Conservation (phyloP, 2,888 invertebrate genomes). For the Stenolophus ochropezus region DNA sequence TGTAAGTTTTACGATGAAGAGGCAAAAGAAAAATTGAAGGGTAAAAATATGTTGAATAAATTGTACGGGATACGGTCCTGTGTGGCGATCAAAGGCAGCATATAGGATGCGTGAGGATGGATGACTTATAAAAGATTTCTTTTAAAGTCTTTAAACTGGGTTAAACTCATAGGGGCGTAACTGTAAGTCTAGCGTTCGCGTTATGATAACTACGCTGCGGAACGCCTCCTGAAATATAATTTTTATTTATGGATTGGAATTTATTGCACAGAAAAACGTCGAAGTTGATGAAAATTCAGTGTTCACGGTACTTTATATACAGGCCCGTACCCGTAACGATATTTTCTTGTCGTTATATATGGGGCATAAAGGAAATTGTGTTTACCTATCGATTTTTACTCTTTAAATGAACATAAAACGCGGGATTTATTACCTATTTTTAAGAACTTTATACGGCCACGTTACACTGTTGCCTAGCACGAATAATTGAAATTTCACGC, state of each 20-base stretch:
- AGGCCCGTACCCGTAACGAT: constrained; percentile 40
- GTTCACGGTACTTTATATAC: constrained; percentile 38
- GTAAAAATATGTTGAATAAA: neutral
- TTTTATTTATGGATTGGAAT: constrained; percentile 54
- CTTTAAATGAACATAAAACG: constrained; percentile 39
- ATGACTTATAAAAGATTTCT: constrained; percentile 48
- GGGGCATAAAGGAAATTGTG: constrained; percentile 37
- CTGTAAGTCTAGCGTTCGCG: constrained; percentile 35
- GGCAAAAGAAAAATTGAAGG: too few relatives aligned
- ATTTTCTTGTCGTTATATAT: constrained; percentile 40
- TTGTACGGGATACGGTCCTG: neutral
- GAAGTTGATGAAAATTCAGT: constrained; percentile 50
- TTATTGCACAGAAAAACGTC: constrained; percentile 52
- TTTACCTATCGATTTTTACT: constrained; percentile 36
- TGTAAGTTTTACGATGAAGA: too few relatives aligned
- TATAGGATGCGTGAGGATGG: constrained; percentile 30
- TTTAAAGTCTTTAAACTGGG: constrained; percentile 54
- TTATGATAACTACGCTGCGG: constrained; percentile 28
- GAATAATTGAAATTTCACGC: neutral
- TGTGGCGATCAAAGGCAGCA: neutral
- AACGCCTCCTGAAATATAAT: constrained; percentile 43
- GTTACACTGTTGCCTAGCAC: constrained; percentile 10
- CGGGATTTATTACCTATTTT: constrained; percentile 29
- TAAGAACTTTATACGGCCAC: constrained; percentile 8
- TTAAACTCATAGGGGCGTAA: constrained; percentile 51